Conservation (phyloP, 2,888 invertebrate genomes). For the Rhamphomyia laevipes region DNA sequence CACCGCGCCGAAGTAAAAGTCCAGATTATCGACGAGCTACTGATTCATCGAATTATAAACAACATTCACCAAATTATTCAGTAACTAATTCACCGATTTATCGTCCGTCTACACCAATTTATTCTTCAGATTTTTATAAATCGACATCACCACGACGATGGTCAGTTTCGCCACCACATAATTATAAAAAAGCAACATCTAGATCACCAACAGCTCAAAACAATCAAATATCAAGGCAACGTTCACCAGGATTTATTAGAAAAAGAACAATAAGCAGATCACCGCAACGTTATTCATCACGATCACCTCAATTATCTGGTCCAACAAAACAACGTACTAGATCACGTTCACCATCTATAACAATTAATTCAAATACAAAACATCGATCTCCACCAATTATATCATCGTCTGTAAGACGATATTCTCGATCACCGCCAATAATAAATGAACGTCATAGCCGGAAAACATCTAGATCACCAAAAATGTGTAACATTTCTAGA, state of each 20-base stretch:
- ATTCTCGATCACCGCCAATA: no score
- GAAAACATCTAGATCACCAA: no score
- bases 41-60: neutral
- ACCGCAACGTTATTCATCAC: neutral
- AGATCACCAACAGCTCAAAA: slow-evolving; percentile 6
- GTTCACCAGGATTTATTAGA: neutral
- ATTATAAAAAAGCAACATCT: slow-evolving; percentile 5
- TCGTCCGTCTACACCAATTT: neutral
- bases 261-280: neutral
- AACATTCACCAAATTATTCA: slow-evolving; percentile 4
- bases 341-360: no score
- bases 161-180: slow-evolving; percentile 7
- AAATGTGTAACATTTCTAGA: no score
- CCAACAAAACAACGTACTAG: no score
- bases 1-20: neutral
- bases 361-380: no score
- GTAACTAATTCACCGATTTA: slow-evolving; percentile 1
- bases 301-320: no score
- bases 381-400: no score
- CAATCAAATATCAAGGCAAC: neutral
- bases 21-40: neutral
- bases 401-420: no score
- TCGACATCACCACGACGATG: neutral
- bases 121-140: neutral
- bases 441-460: no score